Evolutionary conservation across 2,888 invertebrate genomes (phyloP).

Genomic region (Plusia festucae): DNA sequence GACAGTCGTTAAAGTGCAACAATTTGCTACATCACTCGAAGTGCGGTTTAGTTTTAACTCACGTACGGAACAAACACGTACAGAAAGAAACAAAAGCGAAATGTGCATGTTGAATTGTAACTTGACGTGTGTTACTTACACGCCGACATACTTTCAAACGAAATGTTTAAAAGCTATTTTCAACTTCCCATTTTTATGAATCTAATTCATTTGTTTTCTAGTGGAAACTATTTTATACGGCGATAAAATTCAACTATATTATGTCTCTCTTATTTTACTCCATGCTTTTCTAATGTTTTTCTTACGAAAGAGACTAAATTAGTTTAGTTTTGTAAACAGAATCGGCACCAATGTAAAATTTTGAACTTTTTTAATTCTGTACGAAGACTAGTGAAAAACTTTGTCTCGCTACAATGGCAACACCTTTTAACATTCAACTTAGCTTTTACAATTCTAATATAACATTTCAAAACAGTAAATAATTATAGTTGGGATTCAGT

Average conservation of each 20-base stretch:
- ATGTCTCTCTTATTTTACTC: neutral
- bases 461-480: neutral
- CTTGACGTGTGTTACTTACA: slow-evolving; percentile 38
- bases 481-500: too few species aligned
- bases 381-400: neutral
- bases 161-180: slow-evolving; percentile 16
- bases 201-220: slow-evolving; percentile 15
- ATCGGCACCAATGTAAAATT: slow-evolving; percentile 4
- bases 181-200: slow-evolving; percentile 17
- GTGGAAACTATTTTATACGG: neutral
- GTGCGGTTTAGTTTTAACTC: slow-evolving; percentile 64
- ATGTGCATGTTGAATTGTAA: slow-evolving; percentile 31
- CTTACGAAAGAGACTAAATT: neutral
- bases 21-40: slow-evolving; percentile 73
- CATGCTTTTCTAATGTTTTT: neutral
- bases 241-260: neutral
- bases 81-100: slow-evolving; percentile 55
- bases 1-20: slow-evolving; percentile 81
- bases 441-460: neutral
- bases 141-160: slow-evolving; percentile 23
- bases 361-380: slow-evolving; percentile 1
- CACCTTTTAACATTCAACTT: slow-evolving; percentile 4
- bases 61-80: slow-evolving; percentile 55
- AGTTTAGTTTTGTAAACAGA: slow-evolving; percentile 4
- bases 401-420: slow-evolving; percentile 1